Evolutionary conservation across 2,888 invertebrate species (phyloP).

Genomic region (Arctia plantaginis): DNA sequence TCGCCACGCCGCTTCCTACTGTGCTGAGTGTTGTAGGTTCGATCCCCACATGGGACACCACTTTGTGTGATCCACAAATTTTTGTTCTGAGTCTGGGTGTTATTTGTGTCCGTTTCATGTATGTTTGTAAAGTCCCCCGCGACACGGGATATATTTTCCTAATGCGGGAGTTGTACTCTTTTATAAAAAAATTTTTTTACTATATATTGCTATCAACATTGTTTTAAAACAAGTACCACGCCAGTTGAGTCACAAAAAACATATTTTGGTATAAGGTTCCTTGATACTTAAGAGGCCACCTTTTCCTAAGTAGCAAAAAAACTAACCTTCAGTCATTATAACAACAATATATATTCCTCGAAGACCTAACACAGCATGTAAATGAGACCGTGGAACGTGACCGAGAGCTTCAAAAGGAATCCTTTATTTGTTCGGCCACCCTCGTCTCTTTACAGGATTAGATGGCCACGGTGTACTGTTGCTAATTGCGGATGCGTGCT

Average conservation of each 20-base stretch:
- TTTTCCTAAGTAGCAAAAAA: background rate
- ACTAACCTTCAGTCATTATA: constrained; percentile 4
- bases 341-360: constrained; percentile 31
- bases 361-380: constrained; percentile 38
- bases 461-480: constrained; percentile 3
- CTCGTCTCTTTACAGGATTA: constrained; percentile 17
- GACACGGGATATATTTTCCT: too few species aligned
- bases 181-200: too few species aligned
- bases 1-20: too few species aligned
- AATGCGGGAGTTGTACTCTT: too few species aligned
- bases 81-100: too few species aligned
- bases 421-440: constrained; percentile 29
- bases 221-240: background rate
- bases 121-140: too few species aligned
- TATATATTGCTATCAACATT: too few species aligned
- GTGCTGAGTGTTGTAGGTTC: too few species aligned
- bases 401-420: constrained; percentile 36
- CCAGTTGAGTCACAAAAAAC: background rate
- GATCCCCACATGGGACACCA: too few species aligned
- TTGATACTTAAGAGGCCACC: background rate
- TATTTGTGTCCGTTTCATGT: too few species aligned
- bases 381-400: constrained; percentile 41
- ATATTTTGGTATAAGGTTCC: background rate
- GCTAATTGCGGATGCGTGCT: constrained; percentile 8
- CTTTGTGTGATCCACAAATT: too few species aligned